phyloP scores from a whole-genome alignment of 2,888 invertebrate species.

The Polymixis lichenea region DNA sequence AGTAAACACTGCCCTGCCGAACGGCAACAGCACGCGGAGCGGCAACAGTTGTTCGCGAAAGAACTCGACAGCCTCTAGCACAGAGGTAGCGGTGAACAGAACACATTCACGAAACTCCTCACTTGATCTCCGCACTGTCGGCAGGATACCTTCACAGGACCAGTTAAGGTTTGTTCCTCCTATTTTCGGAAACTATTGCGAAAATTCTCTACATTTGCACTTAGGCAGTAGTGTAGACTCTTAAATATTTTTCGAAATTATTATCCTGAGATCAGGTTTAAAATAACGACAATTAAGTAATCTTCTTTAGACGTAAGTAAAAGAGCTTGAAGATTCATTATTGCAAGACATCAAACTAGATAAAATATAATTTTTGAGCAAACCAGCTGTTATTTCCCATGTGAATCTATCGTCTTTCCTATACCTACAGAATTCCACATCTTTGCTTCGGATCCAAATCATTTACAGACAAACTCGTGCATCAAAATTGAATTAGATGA shows the following conservation, averaged over 20 bases:
- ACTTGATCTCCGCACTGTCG: slow-evolving; percentile 92
- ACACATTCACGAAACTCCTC: slow-evolving; percentile 96
- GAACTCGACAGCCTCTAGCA: slow-evolving; percentile 84
- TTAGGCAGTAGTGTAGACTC: neutral
- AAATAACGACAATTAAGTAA: neutral
- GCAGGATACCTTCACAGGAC: slow-evolving; percentile 88
- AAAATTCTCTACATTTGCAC: neutral
- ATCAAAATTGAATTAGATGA: slow-evolving; percentile 19
- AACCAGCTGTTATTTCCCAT: neutral
- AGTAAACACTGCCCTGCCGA: slow-evolving; percentile 81
- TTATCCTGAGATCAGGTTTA: neutral
- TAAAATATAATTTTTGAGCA: neutral
- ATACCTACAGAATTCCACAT: neutral
- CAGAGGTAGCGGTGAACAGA: slow-evolving; percentile 81
- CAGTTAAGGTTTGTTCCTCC: slow-evolving; percentile 81
- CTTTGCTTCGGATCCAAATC: slow-evolving; percentile 22
- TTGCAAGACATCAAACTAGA: neutral
- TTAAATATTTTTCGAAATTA: neutral
- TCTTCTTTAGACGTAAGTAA: neutral
- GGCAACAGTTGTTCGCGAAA: slow-evolving; percentile 83
- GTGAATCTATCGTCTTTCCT: neutral
- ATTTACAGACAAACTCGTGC: neutral
- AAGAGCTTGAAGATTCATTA: neutral
- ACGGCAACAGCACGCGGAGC: slow-evolving; percentile 75
- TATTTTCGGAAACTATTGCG: neutral